Evolutionary conservation across 2,113 vertebrate genomes (phyloP).

Genomic region (Gymnorhina tibicen): DNA sequence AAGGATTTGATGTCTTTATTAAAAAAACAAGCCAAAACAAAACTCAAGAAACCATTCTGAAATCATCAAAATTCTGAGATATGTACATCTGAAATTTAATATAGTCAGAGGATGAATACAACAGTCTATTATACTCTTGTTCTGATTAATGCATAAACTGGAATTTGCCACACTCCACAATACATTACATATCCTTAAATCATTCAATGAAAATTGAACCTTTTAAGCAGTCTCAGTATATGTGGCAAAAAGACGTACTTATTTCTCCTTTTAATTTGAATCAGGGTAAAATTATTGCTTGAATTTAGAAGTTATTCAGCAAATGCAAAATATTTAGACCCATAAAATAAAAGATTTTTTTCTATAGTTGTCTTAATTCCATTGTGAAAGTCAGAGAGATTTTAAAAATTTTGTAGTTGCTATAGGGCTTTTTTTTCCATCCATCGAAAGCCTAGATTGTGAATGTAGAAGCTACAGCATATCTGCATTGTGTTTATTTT

Average conservation of each 20-base stretch:
- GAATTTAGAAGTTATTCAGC: not conserved
- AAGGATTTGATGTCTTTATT: not conserved
- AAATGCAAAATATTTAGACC: not conserved
- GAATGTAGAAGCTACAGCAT: not conserved
- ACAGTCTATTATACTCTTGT: not conserved
- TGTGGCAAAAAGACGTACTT: not conserved
- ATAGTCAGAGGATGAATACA: not conserved
- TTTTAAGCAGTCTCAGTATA: not conserved
- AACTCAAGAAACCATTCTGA: not conserved
- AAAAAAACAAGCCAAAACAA: not conserved
- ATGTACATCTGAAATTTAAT: not conserved
- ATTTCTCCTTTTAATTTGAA: not conserved
- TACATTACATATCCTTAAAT: not conserved
- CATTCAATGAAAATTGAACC: not conserved
- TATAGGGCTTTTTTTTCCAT: not conserved
- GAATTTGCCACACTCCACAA: not conserved
- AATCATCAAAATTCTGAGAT: not conserved
- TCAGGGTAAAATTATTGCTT: not conserved
- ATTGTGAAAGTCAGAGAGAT: not conserved
- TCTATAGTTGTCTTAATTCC: not conserved
- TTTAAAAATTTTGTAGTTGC: not conserved
- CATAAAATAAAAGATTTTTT: not conserved
- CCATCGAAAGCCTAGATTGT: not conserved
- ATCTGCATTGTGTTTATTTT: not conserved
- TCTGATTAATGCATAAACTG: not conserved